These are phyloP conservation scores for Dreissena polymorpha DNA, from an alignment of 1,140 invertebrate species.

Conservation along the genomic window DNA sequence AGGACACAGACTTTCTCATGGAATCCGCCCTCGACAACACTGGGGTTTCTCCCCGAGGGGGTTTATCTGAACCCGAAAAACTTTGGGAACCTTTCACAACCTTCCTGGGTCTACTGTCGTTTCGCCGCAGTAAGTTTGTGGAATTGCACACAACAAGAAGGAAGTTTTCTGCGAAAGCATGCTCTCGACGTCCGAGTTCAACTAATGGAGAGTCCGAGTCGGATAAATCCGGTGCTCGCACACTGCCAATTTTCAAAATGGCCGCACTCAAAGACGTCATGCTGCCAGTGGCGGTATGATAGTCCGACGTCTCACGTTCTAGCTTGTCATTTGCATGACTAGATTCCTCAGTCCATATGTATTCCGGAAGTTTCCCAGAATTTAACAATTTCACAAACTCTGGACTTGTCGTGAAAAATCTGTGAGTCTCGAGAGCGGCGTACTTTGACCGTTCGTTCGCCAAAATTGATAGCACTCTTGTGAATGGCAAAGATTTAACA, in stretches of 20 bases:
- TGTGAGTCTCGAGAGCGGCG: conserved; percentile 73
- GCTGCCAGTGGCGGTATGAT: conserved; percentile 72
- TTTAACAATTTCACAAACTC: conserved; percentile 72
- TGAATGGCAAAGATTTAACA: conserved; percentile 73
- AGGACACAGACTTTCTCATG: conserved; percentile 76
- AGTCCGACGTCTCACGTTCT: conserved; percentile 71
- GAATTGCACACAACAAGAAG: conserved; percentile 77
- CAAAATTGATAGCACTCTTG: conserved; percentile 73
- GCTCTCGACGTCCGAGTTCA: conserved; percentile 74
- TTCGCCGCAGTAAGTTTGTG: conserved; percentile 75
- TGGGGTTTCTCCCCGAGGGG: conserved; percentile 67
- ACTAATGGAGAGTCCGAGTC: conserved; percentile 70
- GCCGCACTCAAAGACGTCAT: conserved; percentile 70
- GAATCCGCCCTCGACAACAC: conserved; percentile 72
- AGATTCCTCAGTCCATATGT: conserved; percentile 72
- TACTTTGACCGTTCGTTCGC: conserved; percentile 76
- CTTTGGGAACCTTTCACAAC: conserved; percentile 26
- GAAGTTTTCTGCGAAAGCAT: conserved; percentile 77
- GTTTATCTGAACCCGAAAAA: conserved; percentile 60
- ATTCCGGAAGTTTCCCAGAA: conserved; percentile 65
- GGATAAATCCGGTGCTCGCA: conserved; percentile 73
- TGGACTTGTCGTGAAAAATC: conserved; percentile 74
- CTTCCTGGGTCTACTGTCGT: conserved; percentile 55
- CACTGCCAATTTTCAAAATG: conserved; percentile 68
- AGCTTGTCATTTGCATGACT: conserved; percentile 41